Evolutionary conservation across 2,113 vertebrate species (phyloP).

Genomic region (Eurypyga helias): DNA sequence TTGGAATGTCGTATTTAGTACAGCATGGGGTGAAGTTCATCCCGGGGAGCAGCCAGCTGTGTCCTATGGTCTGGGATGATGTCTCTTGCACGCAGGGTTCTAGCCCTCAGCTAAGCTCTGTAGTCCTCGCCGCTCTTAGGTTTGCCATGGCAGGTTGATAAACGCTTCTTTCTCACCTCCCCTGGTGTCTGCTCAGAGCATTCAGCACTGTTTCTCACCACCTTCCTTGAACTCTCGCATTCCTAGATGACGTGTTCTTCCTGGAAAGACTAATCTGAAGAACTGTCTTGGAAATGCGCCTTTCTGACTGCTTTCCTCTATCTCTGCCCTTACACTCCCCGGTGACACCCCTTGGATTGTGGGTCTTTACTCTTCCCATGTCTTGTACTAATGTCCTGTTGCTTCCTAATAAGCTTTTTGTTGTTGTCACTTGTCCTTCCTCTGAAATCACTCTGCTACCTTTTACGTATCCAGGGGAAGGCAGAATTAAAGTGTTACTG

Average conservation of each 20-base stretch:
- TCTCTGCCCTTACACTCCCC: background rate
- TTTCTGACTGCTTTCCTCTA: background rate
- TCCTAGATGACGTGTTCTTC: background rate
- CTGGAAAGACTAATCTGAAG: background rate
- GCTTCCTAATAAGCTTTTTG: background rate
- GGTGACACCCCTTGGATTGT: background rate
- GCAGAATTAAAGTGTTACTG: background rate
- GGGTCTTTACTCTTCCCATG: background rate
- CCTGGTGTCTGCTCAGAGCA: background rate
- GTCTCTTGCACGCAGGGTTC: background rate
- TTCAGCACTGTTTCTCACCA: background rate
- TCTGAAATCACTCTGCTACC: background rate
- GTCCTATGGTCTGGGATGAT: background rate
- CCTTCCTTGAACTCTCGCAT: background rate
- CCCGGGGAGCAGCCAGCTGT: background rate
- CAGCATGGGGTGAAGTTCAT: background rate
- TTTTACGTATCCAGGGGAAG: background rate
- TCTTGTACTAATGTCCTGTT: background rate
- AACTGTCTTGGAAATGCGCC: background rate
- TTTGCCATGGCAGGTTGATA: background rate
- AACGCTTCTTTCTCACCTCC: background rate
- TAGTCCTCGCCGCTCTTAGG: background rate
- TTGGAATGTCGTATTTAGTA: rapidly evolving
- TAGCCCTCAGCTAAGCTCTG: background rate
- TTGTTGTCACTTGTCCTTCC: background rate